Evolutionary conservation across 2,888 invertebrate species (phyloP).

Genomic region (Abrostola tripartita): DNA sequence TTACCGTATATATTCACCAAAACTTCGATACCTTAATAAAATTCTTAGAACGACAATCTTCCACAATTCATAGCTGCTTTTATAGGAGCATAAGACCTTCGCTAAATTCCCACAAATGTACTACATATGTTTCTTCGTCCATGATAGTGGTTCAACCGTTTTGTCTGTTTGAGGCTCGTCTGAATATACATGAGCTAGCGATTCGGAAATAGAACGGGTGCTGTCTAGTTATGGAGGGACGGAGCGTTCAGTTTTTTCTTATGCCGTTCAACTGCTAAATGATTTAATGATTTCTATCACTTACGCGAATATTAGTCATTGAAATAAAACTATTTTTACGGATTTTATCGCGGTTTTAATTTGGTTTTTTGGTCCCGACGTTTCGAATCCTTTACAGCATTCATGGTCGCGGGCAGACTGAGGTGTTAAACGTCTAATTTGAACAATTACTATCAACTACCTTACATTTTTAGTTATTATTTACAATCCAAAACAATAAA

Average conservation of each 20-base stretch:
- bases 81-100: background rate
- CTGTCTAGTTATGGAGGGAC: constrained; percentile 42
- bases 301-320: no score
- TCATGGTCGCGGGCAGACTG: no score
- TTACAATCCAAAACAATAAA: no score
- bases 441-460: no score
- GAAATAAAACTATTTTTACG: no score
- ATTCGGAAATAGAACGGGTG: constrained; percentile 40
- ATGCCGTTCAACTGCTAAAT: constrained; percentile 27
- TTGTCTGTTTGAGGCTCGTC: constrained; percentile 21
- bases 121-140: constrained; percentile 21
- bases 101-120: constrained; percentile 12
- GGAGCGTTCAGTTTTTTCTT: constrained; percentile 37
- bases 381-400: no score
- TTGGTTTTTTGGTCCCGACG: no score
- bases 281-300: no score
- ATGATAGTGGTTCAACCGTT: constrained; percentile 43
- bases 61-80: background rate
- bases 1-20: no score
- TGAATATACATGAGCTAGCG: constrained; percentile 50
- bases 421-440: no score
- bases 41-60: background rate
- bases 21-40: background rate
- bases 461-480: no score
- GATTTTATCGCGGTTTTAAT: no score